phyloP scores from a whole-genome alignment of 1,140 invertebrate species.

The Prorops nasuta region DNA sequence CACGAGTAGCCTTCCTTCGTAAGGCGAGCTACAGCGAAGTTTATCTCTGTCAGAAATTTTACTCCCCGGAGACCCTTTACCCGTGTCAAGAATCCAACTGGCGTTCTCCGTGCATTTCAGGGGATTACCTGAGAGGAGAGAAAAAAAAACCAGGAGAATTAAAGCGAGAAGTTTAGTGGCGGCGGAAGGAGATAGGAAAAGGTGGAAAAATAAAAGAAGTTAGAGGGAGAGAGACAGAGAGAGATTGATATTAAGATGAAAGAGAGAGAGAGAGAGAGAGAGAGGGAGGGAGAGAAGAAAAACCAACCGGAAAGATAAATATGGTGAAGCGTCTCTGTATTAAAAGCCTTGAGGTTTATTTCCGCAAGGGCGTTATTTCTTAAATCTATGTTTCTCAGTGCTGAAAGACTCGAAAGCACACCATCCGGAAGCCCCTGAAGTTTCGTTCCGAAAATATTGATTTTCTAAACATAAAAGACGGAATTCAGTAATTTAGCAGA shows the following conservation, averaged over 20 bases:
- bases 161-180: no score
- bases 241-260: no score
- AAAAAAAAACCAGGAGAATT: no score
- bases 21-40: constrained; percentile 55
- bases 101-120: constrained; percentile 61
- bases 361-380: constrained; percentile 53
- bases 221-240: constrained; percentile 6
- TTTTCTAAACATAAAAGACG: constrained; percentile 33
- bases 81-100: constrained; percentile 58
- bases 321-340: constrained; percentile 39
- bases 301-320: constrained; percentile 42
- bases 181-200: no score
- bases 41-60: constrained; percentile 56
- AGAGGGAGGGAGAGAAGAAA: constrained; percentile 6
- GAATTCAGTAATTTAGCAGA: constrained; percentile 1
- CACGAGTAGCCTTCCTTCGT: constrained; percentile 55
- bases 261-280: no score
- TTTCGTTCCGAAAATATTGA: constrained; percentile 53
- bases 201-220: no score
- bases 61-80: constrained; percentile 36
- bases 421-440: constrained; percentile 40
- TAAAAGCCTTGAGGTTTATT: constrained; percentile 42
- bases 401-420: constrained; percentile 43
- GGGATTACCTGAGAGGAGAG: constrained; percentile 54
- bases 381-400: constrained; percentile 48